Base-by-base conservation (phyloP, 2,888 invertebrate genomes). In the Harmothoe impar region DNA sequence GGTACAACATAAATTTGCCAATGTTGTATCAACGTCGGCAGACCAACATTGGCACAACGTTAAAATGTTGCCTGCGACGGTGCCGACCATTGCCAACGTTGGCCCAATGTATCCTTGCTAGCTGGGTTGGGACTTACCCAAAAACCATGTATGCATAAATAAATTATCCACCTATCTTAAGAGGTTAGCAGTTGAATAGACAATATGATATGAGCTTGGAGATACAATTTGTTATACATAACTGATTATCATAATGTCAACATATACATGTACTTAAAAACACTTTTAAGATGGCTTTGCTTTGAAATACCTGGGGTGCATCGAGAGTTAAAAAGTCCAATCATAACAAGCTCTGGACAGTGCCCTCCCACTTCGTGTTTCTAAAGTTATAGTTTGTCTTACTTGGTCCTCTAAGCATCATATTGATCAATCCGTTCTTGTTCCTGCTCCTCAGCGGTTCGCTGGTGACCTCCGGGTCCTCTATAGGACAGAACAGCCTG, bases 381-480 rank as follows among this genome's bases (percentile, higher is more conserved):
- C 5, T 68, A 17, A 68, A 10, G 17, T 52, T 52, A 17, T 15
- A 17, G 54, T 15, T 15, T 10, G 54, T 10, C 17, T 52, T 52
- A 10, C n/a, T 68, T 17, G n/a, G 7, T 68, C n/a, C 68, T 15
- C 68, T 68, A 68, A 20, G 7, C 20, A 77, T 31, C 25, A 7
- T 33, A 7, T n/a, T n/a, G 20, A 31, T 10, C n/a, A n/a, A n/a
- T n/a, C 62, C n/a, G 10, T 33, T 35, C 43, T 17, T 81, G 17
- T 23, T 81, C 25, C 0, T 81, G 81, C 35, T 81, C n/a, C n/a
- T 31, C n/a, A 81, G 81, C 81, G 81, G 81, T 15, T 81, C 81
- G 23, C 81, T 81, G 3, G 81, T 81, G 12, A 43, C 81, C 23
- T 81, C 35, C 20, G 81, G 81, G 81, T 81, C 81, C 15, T 81